phyloP scores from a whole-genome alignment of 2,113 vertebrate species.

The Hyla sarda region DNA sequence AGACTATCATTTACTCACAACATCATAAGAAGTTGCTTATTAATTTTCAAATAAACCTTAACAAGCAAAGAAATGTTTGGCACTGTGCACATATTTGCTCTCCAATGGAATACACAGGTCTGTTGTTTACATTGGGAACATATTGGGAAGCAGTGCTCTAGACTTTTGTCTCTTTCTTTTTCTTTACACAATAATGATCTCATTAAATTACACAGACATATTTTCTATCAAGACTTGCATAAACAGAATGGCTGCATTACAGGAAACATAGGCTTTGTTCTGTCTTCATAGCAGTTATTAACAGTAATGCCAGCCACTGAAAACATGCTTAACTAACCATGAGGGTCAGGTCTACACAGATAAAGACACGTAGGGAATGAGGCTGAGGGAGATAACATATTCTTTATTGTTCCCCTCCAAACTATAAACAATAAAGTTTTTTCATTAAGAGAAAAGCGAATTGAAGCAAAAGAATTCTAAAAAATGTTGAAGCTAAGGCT shows the following conservation, averaged over 20 bases:
- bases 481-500: too few species aligned
- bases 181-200: slow-evolving; percentile 5
- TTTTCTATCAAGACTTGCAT: slow-evolving; percentile 11
- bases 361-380: background rate
- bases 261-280: background rate
- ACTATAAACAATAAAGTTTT: too few species aligned
- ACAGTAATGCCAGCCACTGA: background rate
- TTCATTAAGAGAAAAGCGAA: too few species aligned
- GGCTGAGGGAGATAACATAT: background rate
- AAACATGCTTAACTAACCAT: background rate
- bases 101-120: background rate
- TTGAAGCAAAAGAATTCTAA: too few species aligned
- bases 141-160: background rate
- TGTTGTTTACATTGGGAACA: background rate
- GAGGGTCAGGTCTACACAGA: background rate
- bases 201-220: slow-evolving; percentile 16
- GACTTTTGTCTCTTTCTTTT: background rate
- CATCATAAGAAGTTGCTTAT: background rate
- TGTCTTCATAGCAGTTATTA: background rate
- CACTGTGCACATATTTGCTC: background rate
- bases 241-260: background rate
- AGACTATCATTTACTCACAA: background rate
- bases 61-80: background rate
- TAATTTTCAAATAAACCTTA: slow-evolving; percentile 3
- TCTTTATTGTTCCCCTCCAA: too few species aligned